These are phyloP conservation scores for Dusona sp. DNA, from an alignment of 2,888 invertebrate species.

Conservation along the genomic window DNA sequence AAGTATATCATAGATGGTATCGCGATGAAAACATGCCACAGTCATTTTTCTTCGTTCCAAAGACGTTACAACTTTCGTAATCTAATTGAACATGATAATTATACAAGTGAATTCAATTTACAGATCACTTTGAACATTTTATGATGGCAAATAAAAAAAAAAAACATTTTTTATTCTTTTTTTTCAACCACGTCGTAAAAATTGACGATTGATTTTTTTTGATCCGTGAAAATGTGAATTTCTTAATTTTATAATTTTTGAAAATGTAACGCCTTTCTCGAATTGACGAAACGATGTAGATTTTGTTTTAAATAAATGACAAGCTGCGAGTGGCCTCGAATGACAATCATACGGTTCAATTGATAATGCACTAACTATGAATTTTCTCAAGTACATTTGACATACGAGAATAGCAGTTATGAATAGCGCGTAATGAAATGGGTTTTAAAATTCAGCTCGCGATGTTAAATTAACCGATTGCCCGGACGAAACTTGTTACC, in stretches of 20 bases:
- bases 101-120: neutral
- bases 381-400: constrained; percentile 25
- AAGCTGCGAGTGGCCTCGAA: constrained; percentile 5
- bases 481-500: constrained; percentile 55
- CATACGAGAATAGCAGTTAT: neutral
- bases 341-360: constrained; percentile 20
- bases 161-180: neutral
- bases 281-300: neutral
- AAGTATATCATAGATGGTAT: constrained; percentile 42
- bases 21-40: constrained; percentile 38
- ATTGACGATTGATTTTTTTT: neutral
- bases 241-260: neutral
- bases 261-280: neutral
- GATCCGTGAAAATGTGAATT: neutral
- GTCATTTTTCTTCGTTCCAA: constrained; percentile 20
- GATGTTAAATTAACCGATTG: constrained; percentile 40
- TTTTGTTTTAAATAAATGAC: neutral
- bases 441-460: constrained; percentile 18
- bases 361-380: constrained; percentile 11
- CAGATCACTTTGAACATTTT: neutral
- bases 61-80: constrained; percentile 1
- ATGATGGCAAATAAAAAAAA: neutral
- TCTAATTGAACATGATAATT: neutral
- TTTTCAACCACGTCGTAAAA: neutral
- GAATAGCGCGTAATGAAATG: constrained; percentile 16